phyloP scores from a whole-genome alignment of 2,113 vertebrate species.

The Callospermophilus lateralis region DNA sequence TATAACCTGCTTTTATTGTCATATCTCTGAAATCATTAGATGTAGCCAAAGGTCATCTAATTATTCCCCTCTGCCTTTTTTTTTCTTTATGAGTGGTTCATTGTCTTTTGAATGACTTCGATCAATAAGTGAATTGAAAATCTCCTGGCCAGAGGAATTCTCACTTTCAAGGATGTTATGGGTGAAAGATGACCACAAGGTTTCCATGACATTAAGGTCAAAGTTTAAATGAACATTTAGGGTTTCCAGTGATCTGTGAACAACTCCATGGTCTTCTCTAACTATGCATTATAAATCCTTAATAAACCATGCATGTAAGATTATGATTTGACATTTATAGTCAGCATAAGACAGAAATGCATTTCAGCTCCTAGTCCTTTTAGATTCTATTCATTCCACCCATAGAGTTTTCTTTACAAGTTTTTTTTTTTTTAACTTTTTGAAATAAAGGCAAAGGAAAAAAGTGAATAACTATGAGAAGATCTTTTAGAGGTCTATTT shows the following conservation, averaged over 20 bases:
- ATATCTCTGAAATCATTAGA: conserved; percentile 69
- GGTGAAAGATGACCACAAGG: conserved; percentile 86
- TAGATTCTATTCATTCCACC: neutral
- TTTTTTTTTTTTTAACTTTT: conserved; percentile 36
- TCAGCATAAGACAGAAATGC: conserved; percentile 11
- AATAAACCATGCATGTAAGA: conserved; percentile 67
- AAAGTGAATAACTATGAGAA: conserved; percentile 46
- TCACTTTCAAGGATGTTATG: conserved; percentile 85
- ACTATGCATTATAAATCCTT: conserved; percentile 86
- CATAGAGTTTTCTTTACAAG: neutral
- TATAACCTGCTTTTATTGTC: conserved; percentile 56
- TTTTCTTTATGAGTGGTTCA: conserved; percentile 84
- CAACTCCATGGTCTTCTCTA: conserved; percentile 79
- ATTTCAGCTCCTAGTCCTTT: neutral
- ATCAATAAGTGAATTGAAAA: conserved; percentile 90
- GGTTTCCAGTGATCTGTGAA: conserved; percentile 89
- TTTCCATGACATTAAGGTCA: conserved; percentile 86
- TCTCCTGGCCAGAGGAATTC: conserved; percentile 85
- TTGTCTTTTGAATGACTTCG: conserved; percentile 86
- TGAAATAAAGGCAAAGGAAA: neutral
- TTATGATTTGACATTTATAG: conserved; percentile 20
- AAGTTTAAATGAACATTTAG: conserved; percentile 92
- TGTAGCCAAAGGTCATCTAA: conserved; percentile 76
- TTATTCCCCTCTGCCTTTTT: conserved; percentile 72
- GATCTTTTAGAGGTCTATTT: conserved; percentile 81